These are phyloP conservation scores for Romanomermis culicivorax DNA, from an alignment of 2,888 invertebrate genomes.

Conservation along the genomic window DNA sequence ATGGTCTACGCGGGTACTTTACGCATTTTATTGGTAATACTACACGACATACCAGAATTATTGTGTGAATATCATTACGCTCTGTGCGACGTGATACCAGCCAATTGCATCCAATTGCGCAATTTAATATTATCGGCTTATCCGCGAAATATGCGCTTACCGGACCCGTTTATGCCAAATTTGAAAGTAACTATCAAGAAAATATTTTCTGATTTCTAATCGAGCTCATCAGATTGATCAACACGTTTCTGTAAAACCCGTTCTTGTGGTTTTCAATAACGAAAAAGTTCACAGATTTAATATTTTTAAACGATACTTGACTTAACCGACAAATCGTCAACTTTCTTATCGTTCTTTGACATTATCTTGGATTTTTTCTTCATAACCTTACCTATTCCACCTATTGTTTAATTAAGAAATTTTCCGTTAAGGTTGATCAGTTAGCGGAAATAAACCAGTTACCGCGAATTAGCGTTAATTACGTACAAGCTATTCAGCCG, in stretches of 20 bases:
- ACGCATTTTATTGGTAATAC: slow-evolving; percentile 69
- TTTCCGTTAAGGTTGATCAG: slow-evolving; percentile 22
- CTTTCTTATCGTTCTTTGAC: no score
- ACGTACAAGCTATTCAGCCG: slow-evolving; percentile 19
- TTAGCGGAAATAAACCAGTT: slow-evolving; percentile 24
- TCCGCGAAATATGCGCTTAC: slow-evolving; percentile 87
- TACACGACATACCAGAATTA: slow-evolving; percentile 98
- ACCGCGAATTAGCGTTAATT: slow-evolving; percentile 22
- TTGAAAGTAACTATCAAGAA: slow-evolving; percentile 54
- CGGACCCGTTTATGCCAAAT: slow-evolving; percentile 95
- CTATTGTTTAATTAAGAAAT: no score
- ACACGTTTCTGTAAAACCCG: no score
- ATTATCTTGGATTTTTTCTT: no score
- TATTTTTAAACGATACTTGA: no score
- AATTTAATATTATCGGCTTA: slow-evolving; percentile 93
- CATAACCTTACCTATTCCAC: no score
- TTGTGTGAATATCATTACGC: slow-evolving; percentile 96
- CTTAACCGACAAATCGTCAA: no score
- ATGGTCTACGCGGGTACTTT: slow-evolving; percentile 73
- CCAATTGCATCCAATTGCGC: slow-evolving; percentile 94
- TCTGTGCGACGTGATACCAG: slow-evolving; percentile 95
- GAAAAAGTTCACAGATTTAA: neutral
- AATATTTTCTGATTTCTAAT: neutral
- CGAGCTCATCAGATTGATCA: no score
- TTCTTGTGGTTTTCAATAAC: neutral